These are phyloP conservation scores for Dryomyza anilis DNA, from an alignment of 2,888 invertebrate species.

Conservation along the genomic window DNA sequence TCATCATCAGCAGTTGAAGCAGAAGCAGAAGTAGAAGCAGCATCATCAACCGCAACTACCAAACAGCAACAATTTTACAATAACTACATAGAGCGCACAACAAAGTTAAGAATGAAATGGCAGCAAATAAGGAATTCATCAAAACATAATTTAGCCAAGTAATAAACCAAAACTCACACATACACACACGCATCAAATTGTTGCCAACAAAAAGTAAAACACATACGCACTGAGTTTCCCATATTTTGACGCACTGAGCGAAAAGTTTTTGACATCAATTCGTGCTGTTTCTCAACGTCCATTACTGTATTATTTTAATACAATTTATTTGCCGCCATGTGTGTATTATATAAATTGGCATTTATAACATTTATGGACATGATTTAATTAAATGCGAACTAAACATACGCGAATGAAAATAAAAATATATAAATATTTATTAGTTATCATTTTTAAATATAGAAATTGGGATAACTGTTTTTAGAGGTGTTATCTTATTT, in stretches of 20 bases:
- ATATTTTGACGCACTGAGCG: too few species aligned
- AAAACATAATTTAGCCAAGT: constrained; percentile 24
- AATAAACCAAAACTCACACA: constrained; percentile 9
- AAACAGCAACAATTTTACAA: constrained; percentile 10
- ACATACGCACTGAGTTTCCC: background rate
- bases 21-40: constrained; percentile 2
- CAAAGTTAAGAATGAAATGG: background rate
- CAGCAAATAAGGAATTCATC: constrained; percentile 15
- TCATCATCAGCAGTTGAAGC: constrained; percentile 29
- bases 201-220: constrained; percentile 20
- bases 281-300: too few species aligned
- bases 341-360: too few species aligned
- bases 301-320: too few species aligned
- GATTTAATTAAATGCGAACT: too few species aligned
- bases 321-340: too few species aligned
- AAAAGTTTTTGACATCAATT: too few species aligned
- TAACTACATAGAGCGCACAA: background rate
- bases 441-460: too few species aligned
- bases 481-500: too few species aligned
- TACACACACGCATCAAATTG: background rate
- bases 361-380: too few species aligned
- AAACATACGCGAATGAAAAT: too few species aligned
- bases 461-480: background rate
- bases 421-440: too few species aligned
- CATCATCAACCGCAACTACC: constrained; percentile 6